Evolutionary conservation across 2,888 invertebrate species (phyloP).

Genomic region (Hemithea aestivaria): DNA sequence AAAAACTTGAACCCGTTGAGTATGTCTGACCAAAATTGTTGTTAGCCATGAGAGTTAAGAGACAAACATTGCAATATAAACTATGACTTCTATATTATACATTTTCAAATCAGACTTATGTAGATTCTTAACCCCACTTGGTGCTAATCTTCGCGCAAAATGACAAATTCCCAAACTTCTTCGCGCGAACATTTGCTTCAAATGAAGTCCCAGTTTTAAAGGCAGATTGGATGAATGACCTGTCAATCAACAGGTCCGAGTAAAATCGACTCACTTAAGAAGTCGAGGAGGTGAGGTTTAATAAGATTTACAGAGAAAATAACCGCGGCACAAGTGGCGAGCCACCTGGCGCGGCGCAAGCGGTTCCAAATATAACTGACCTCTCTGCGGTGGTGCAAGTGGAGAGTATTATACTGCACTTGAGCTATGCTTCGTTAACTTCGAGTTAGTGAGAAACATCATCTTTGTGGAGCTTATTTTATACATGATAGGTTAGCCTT

Average conservation of each 20-base stretch:
- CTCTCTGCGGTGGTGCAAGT: conserved; percentile 23
- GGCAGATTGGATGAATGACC: conserved; percentile 32
- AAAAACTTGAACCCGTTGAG: conserved; percentile 36
- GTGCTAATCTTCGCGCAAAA: no score
- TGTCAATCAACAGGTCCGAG: conserved; percentile 42
- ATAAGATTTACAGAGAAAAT: conserved; percentile 43
- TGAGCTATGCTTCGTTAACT: no score
- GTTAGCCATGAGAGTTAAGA: conserved; percentile 23
- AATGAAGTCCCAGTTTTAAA: no score
- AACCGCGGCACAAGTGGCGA: conserved; percentile 32
- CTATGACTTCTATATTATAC: no score
- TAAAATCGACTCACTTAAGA: conserved; percentile 39
- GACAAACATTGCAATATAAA: no score
- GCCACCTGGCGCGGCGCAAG: conserved; percentile 50
- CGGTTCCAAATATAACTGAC: conserved; percentile 53
- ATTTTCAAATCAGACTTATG: conserved; percentile 7
- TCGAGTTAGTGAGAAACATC: no score
- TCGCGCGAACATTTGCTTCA: no score
- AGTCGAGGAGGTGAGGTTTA: conserved; percentile 24
- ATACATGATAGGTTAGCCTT: no score
- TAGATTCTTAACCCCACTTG: no score
- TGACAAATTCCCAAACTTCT: no score
- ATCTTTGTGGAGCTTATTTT: no score
- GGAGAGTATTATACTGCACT: not conserved
- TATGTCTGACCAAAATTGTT: conserved; percentile 42